These are phyloP conservation scores for Pandemis cinnamomeana DNA, from an alignment of 2,888 invertebrate species.

Conservation along the genomic window DNA sequence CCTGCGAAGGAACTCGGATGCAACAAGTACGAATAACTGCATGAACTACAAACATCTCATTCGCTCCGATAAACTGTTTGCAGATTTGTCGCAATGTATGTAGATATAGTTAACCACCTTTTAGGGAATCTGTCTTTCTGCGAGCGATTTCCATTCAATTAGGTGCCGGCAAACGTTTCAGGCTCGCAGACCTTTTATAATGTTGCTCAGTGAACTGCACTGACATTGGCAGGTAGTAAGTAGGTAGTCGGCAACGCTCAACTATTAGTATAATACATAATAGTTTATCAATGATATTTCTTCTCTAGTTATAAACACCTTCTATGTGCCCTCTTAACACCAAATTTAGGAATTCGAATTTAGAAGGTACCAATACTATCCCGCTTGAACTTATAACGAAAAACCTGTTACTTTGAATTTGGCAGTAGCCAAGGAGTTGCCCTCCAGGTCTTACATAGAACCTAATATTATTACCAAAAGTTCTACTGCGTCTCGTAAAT, in stretches of 20 bases:
- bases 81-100: conserved; percentile 4
- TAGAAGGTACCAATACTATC: too few species aligned
- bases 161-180: conserved; percentile 40
- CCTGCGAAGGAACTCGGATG: neutral
- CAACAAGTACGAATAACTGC: neutral
- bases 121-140: conserved; percentile 5
- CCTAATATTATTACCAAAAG: too few species aligned
- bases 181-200: conserved; percentile 43
- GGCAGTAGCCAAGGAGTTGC: too few species aligned
- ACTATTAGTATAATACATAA: neutral
- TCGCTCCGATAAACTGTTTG: neutral
- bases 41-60: conserved; percentile 4
- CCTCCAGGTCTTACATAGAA: too few species aligned
- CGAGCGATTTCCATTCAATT: conserved; percentile 46
- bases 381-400: too few species aligned
- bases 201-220: conserved; percentile 41
- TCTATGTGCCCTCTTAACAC: too few species aligned
- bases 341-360: too few species aligned
- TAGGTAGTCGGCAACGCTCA: neutral
- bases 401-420: too few species aligned
- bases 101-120: neutral
- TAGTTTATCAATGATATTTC: neutral
- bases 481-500: too few species aligned
- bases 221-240: conserved; percentile 18
- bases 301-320: neutral